Conservation (phyloP, 2,113 vertebrate species). For the Atlantisia rogersi region DNA sequence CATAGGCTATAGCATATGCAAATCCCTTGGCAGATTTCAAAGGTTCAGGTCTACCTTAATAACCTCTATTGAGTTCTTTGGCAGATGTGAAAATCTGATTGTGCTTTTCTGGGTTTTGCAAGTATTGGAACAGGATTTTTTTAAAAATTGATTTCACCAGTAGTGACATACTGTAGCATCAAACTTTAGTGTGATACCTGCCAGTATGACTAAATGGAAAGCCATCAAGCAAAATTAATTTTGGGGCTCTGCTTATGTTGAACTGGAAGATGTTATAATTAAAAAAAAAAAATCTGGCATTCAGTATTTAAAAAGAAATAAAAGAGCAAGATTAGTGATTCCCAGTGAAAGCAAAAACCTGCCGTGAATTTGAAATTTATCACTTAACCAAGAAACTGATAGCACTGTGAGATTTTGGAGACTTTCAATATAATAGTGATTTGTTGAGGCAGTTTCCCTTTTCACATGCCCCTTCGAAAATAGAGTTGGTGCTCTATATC, state of each 20-base stretch:
- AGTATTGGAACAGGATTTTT: background rate
- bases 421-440: background rate
- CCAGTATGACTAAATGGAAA: background rate
- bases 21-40: background rate
- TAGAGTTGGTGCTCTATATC: background rate
- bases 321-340: background rate
- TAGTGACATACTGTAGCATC: background rate
- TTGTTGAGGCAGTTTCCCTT: background rate
- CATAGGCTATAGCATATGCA: fast-evolving
- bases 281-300: background rate
- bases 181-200: background rate
- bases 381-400: background rate
- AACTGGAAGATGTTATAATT: background rate
- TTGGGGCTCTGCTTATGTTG: background rate
- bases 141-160: background rate
- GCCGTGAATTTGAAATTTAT: background rate
- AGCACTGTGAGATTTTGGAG: background rate
- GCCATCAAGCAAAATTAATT: background rate
- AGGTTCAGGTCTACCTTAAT: background rate
- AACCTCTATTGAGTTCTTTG: background rate
- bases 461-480: background rate
- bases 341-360: background rate
- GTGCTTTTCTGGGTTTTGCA: background rate
- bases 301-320: background rate
- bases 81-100: background rate